Base-by-base conservation (phyloP, 2,888 invertebrate species). In the Drosophila anomelani region DNA sequence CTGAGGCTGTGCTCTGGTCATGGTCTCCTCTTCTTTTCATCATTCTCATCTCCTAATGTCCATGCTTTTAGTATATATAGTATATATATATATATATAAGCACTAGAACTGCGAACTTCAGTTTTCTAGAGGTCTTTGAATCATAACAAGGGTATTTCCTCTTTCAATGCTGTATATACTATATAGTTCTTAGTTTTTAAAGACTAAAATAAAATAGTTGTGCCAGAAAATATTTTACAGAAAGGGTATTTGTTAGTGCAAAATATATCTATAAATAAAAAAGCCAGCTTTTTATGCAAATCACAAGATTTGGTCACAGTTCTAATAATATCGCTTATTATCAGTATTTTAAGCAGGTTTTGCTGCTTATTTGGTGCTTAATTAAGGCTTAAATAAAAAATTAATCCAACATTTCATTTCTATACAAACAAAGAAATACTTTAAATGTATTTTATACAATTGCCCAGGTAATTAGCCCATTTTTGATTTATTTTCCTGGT, bases 401-500 rank as follows among this genome's bases (percentile, higher is more conserved):
- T 34, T 20, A 34, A 15, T 34, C 20, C 34, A 32, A 17, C 12
- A 12, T 32, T 49, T 49, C 13, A 12, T 32, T 32, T 49, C 13
- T 7, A 13, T 2, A 12, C 17, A 17, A 17, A 41, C 4, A 41
- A 20, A 43, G 32, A 43, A 43, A 13, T 1, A 6, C 23, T 44
- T 13, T 0, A 44, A 44, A 44, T 44, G 8, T 15, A 15, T 44
- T 49, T 49, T 49, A 20, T 17, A 47, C 34, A 26, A 54, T 10
- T 38, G 51, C 13, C 15, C 13, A 9, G 32, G 32, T 61, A 64
- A 64, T 64, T 61, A 61, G 5, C 15, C 26, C 34, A 47, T 49
- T 49, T 64, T 15, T 29, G 20, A 43, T 49, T 20, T 49, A 61
- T 61, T 64, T 64, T 64, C 64, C 64, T 60, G 60, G 38, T 47